phyloP scores from a whole-genome alignment of 1,140 invertebrate genomes.

The Notospermus geniculatus region DNA sequence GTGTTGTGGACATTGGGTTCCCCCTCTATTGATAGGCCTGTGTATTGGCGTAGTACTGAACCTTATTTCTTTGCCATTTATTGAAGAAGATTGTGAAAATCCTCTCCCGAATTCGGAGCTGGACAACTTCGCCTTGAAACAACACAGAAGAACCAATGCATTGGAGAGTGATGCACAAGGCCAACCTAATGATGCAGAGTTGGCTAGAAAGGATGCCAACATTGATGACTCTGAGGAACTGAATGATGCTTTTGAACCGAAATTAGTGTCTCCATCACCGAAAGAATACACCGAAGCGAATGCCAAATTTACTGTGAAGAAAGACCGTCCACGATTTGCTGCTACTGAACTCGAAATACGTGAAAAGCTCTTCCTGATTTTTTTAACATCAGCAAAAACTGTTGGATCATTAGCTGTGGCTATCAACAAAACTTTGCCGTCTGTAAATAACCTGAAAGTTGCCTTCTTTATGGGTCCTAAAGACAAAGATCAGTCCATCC shows the following conservation, averaged over 20 bases:
- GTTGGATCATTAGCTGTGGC: conserved; percentile 70
- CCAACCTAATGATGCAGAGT: background rate
- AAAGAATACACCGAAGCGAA: background rate
- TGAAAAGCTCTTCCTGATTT: conserved; percentile 82
- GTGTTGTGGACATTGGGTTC: conserved; percentile 12
- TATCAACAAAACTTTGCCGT: conserved; percentile 76
- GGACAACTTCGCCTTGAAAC: background rate
- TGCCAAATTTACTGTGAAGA: conserved; percentile 21
- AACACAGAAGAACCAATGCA: background rate
- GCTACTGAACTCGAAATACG: conserved; percentile 88
- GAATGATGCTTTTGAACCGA: too few relatives aligned
- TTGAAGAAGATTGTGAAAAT: conserved; percentile 44
- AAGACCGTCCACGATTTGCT: conserved; percentile 78
- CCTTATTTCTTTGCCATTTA: conserved; percentile 45
- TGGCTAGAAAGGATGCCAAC: too few relatives aligned
- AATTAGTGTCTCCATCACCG: background rate
- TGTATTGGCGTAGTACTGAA: conserved; percentile 43
- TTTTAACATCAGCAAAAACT: conserved; percentile 72
- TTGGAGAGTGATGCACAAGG: background rate
- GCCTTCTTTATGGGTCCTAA: conserved; percentile 72
- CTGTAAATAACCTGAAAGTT: conserved; percentile 73
- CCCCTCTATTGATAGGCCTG: conserved; percentile 40
- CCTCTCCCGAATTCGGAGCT: background rate
- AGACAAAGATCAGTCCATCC: conserved; percentile 51
- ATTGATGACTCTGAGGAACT: too few relatives aligned